phyloP scores from a whole-genome alignment of 2,797 vertebrate genomes.

The Odontamblyopus rebecca region DNA sequence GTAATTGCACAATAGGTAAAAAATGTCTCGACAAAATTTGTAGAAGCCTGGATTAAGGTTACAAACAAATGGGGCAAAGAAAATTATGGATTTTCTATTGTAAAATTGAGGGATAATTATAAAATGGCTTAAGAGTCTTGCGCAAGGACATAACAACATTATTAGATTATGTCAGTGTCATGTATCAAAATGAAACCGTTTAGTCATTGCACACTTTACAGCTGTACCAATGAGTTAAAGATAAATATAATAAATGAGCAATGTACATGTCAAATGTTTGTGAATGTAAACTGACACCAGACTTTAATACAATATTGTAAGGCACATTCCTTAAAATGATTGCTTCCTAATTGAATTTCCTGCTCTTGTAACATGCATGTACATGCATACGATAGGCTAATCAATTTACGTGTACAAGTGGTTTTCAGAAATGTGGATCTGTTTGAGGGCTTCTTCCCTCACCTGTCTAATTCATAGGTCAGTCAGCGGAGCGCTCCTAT shows the following conservation, averaged over 20 bases:
- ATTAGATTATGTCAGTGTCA: background rate
- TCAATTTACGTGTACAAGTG: conserved; percentile 12
- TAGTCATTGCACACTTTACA: background rate
- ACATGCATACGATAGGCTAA: background rate
- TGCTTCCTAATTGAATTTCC: background rate
- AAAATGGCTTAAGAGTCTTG: background rate
- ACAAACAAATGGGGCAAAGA: background rate
- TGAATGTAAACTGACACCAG: background rate
- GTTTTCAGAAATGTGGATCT: conserved; percentile 23
- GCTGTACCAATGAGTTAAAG: background rate
- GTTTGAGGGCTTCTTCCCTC: conserved; percentile 17
- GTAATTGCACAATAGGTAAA: background rate
- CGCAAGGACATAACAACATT: background rate
- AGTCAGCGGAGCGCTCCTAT: conserved; percentile 26
- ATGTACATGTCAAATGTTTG: background rate
- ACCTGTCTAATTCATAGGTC: conserved; percentile 38
- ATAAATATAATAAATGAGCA: background rate
- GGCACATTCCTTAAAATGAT: background rate
- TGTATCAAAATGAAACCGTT: background rate
- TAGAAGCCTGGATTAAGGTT: background rate
- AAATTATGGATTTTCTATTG: background rate
- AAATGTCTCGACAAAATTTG: background rate
- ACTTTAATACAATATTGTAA: background rate
- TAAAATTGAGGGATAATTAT: background rate
- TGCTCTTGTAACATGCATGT: background rate